Evolutionary conservation across 2,113 vertebrate genomes (phyloP), one percentile per base, ranked within the genome.

Genomic region (Sphaerodactylus townsendi): DNA sequence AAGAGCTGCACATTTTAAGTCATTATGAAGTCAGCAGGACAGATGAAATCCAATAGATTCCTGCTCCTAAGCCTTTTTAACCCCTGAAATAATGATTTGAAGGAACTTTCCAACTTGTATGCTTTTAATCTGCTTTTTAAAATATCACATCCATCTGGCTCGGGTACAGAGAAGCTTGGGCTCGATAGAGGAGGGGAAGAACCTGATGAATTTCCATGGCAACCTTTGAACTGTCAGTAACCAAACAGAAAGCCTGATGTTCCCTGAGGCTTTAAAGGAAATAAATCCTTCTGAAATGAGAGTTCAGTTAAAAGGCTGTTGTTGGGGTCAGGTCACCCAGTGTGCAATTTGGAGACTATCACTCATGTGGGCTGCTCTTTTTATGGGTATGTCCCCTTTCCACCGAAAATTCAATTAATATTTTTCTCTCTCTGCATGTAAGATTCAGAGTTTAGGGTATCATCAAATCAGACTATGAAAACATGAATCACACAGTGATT

Each of bases 161-260:
- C 64, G 56, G 3, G 56, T 0, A 0, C 3, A 13, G 81, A 83
- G 87, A 87, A 69, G 25, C 85, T 59, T 1, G 10, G 48, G 81
- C 81, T 81, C 88, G 28, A 4, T 25, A 19, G 88, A 84, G 91
- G 66, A 84, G 85, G 89, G 80, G 81, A 85, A 88, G 90, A 93
- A 79, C 81, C 81, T 87, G 81, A 74, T 85, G 74, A 78, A 93
- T 93, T 90, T 85, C 92, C 91, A 88, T 93, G 86, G 88, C 84
- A 93, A 92, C 92, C 28, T 77, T 80, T 85, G 71, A 86, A 88
- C 83, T 9, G 15, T 33, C 80, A 87, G 79, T 81, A 78, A 90
- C 82, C 2, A 0, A 30, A 82, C 41, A 88, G 79, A 87, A 84
- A 82, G 33, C 71, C 53, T 65, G 69, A 39, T 73, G 44, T 33